Conservation (phyloP, 2,113 vertebrate species). For the Zeus faber region DNA sequence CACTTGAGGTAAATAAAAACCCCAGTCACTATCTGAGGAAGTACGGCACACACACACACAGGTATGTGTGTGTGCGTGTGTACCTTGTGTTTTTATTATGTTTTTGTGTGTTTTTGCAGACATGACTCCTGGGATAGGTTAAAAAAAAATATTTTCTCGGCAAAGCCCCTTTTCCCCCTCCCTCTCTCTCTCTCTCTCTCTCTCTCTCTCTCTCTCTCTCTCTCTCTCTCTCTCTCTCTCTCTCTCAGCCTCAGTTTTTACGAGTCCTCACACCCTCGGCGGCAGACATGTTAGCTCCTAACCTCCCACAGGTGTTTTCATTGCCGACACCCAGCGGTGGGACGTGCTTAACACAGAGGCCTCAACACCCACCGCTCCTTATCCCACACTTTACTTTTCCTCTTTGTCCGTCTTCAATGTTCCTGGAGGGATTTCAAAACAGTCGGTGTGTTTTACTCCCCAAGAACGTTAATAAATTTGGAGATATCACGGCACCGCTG, state of each 20-base stretch:
- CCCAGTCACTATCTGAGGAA: no score
- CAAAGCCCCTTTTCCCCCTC: no score
- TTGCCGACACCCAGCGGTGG: constrained; percentile 19
- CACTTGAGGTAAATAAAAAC: no score
- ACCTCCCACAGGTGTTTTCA: constrained; percentile 51
- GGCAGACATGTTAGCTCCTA: constrained; percentile 13
- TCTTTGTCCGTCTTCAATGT: neutral
- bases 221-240: neutral
- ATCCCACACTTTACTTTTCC: neutral
- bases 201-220: constrained; percentile 2
- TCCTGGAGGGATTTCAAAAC: no score
- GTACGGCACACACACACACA: no score
- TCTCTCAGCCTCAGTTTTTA: constrained; percentile 16
- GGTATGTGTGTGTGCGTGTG: constrained; percentile 20
- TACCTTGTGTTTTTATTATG: constrained; percentile 25
- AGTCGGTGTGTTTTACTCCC: no score
- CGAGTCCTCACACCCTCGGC: neutral
- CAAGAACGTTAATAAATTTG: no score
- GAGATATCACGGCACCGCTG: no score
- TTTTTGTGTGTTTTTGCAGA: constrained; percentile 15
- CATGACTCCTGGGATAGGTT: constrained; percentile 13
- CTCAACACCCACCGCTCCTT: neutral
- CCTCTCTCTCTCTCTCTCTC: constrained; percentile 11
- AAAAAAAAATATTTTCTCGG: neutral
- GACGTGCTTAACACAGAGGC: neutral